Evolutionary conservation across 1,140 invertebrate species (phyloP), one percentile per base, ranked within the genome.

Genomic region (Platyura marginata): DNA sequence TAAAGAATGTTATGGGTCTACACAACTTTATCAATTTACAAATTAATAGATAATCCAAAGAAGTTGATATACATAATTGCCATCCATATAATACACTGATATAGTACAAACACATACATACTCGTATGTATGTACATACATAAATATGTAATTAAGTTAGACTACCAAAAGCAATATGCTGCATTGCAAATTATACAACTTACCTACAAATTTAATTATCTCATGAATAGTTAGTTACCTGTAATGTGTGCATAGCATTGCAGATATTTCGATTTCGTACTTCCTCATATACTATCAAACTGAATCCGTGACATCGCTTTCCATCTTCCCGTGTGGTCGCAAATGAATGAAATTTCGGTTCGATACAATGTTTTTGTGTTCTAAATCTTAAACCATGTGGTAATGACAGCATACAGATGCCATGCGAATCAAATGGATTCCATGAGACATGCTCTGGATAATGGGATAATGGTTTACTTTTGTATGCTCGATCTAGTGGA

Each of bases 291-390:
- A 97, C 97, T 11, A 91, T 79, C 44, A 91, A 73, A 50, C 87
- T 88, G 56, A 91, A 92, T 32, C 95, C 95, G 70, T 92, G 94
- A 40, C 79, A 81, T 49, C 90, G 71, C 46, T 81, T 81, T 36
- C 94, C 95, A 75, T 98, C 91, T 69, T 97, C 92, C 54, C 82
- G 76, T 16, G 94, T 98, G 35, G 97, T 89, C 8, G 97, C 76
- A 70, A 98, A 99, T 38, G 91, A 89, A 63, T 98, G 95, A 69
- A 96, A 96, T 48, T 72, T 74, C 13, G 92, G 82, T 48, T 85
- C 79, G 46, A 89, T 72, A 37, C 77, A 74, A 62, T 95, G 84
- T 62, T 90, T 92, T 61, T 96, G 90, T 3, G 92, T 96, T 41
- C 85, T 76, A 67, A 98, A 96, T 51, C 81, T 75, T 15, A 98